Percentiles rank a stretch among this genome's conserved stretches.
These are phyloP conservation scores for Irena cyanogastra DNA, from an alignment of 2,113 vertebrate genomes.

Conservation along the genomic window DNA sequence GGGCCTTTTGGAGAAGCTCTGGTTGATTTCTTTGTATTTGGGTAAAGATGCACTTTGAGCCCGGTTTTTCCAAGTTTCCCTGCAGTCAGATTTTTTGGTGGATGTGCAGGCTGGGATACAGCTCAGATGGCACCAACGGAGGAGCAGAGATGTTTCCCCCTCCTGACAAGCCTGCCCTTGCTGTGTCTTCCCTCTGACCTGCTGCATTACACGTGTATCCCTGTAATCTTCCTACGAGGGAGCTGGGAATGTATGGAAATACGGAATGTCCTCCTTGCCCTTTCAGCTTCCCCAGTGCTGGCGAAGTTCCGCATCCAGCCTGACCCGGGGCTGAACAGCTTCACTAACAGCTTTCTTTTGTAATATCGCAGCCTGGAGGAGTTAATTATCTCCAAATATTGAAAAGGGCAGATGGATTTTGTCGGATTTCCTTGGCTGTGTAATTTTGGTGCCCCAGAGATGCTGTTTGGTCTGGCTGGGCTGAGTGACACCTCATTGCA, in stretches of 20 bases:
- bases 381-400: slow-evolving; percentile 66
- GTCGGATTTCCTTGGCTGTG: slow-evolving; percentile 45
- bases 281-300: neutral
- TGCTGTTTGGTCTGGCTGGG: slow-evolving; percentile 15
- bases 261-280: neutral
- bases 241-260: neutral
- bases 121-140: neutral
- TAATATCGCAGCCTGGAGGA: slow-evolving; percentile 33
- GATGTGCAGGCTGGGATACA: neutral
- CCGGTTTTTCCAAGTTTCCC: neutral
- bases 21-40: neutral
- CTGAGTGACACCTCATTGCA: slow-evolving; percentile 13
- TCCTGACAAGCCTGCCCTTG: neutral
- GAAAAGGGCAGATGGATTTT: slow-evolving; percentile 57
- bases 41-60: neutral
- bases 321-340: slow-evolving; percentile 25
- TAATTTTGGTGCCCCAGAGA: slow-evolving; percentile 45
- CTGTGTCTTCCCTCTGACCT: neutral
- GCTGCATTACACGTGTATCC: neutral
- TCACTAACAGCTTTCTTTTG: slow-evolving; percentile 59
- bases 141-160: neutral
- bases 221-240: neutral
- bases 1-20: neutral
- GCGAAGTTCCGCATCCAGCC: neutral
- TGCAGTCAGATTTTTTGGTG: neutral